These are phyloP conservation scores for Apolygus lucorum DNA, from an alignment of 1,140 invertebrate genomes.

Conservation along the genomic window DNA sequence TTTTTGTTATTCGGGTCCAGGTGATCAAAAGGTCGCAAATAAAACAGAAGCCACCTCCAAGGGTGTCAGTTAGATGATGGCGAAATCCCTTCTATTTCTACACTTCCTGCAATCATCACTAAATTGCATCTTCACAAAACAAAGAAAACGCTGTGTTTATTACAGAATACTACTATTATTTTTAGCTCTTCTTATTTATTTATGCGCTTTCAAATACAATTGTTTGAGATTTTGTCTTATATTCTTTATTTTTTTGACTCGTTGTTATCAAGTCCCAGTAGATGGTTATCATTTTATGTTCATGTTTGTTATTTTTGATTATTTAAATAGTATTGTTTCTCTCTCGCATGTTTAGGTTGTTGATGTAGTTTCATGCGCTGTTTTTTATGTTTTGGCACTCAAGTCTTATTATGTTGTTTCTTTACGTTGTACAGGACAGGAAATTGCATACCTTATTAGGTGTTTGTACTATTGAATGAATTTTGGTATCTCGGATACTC, in stretches of 20 bases:
- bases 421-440: too few species aligned
- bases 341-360: too few species aligned
- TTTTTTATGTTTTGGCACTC: too few species aligned
- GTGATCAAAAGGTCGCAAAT: background rate
- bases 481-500: too few species aligned
- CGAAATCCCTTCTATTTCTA: too few species aligned
- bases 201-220: background rate
- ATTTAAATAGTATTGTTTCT: too few species aligned
- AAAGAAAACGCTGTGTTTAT: background rate
- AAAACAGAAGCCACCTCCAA: background rate
- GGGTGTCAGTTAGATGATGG: conserved; percentile 1
- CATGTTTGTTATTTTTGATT: background rate
- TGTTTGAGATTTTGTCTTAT: background rate
- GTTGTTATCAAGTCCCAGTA: background rate
- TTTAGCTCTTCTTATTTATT: background rate
- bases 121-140: background rate
- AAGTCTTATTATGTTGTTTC: too few species aligned
- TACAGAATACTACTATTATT: too few species aligned
- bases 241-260: background rate
- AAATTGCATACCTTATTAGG: too few species aligned
- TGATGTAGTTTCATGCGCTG: too few species aligned
- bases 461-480: too few species aligned
- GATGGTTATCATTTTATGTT: conserved; percentile 16
- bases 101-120: background rate
- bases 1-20: conserved; percentile 1